Conservation (phyloP, 2,113 vertebrate species). For the Cynocephalus volans region DNA sequence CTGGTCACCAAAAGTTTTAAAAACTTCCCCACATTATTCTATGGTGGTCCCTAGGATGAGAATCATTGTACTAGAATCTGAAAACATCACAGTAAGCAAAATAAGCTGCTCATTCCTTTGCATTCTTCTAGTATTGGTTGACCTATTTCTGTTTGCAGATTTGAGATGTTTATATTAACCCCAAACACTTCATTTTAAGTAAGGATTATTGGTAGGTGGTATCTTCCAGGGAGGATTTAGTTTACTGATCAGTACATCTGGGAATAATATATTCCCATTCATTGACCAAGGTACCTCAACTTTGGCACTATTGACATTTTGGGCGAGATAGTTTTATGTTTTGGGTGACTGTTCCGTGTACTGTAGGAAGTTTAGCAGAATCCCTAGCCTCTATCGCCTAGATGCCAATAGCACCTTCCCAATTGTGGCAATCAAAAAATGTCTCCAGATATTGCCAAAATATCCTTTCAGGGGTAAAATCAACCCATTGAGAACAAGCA, state of each 20-base stretch:
- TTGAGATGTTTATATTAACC: neutral
- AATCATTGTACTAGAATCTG: neutral
- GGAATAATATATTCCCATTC: neutral
- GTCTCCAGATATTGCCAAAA: neutral
- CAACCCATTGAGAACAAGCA: neutral
- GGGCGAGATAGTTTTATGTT: neutral
- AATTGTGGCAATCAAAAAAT: neutral
- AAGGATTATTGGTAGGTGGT: neutral
- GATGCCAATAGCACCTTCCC: neutral
- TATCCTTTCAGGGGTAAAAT: neutral
- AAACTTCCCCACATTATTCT: neutral
- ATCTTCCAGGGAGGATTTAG: neutral
- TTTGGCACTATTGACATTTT: neutral
- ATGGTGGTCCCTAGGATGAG: neutral
- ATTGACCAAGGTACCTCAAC: neutral
- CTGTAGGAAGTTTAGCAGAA: neutral
- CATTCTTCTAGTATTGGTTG: neutral
- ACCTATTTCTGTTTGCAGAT: neutral
- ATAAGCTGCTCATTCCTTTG: neutral
- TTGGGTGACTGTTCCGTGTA: neutral
- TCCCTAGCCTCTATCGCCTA: neutral
- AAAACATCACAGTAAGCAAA: conserved; percentile 28
- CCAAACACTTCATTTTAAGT: conserved; percentile 33
- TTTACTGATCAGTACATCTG: neutral
- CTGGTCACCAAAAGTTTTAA: neutral